A percentile compares a stretch with the other conserved stretches of the same genome.
These are phyloP conservation scores for Agelas oroides DNA, from an alignment of 37 sponge, comb jelly and placozoan species.

Conservation along the genomic window DNA sequence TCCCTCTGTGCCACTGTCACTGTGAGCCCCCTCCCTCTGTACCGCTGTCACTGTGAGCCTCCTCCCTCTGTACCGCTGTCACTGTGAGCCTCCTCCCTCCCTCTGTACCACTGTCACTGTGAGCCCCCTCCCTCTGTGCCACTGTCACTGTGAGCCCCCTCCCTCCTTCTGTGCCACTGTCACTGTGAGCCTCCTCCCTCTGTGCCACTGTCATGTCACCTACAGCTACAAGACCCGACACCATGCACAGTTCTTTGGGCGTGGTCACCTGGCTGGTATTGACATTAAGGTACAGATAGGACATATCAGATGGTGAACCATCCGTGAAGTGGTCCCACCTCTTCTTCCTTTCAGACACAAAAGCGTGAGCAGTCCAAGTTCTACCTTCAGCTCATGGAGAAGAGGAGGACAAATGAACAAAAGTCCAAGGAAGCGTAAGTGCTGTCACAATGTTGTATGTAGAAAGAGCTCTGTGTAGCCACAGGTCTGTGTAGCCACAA, in stretches of 20 bases:
- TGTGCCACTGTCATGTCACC: neutral
- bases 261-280: conserved; percentile 96
- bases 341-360: conserved; percentile 49
- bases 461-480: no score
- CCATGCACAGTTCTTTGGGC: conserved; percentile 95
- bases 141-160: no score
- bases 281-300: conserved; percentile 88
- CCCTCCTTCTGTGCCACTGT: no score
- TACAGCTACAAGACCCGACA: conserved; percentile 86
- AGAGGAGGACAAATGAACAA: conserved; percentile 91
- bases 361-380: conserved; percentile 94
- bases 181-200: neutral
- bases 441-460: neutral
- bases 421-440: conserved; percentile 82
- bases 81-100: conserved; percentile 46
- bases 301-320: neutral
- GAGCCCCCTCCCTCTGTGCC: no score
- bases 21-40: no score
- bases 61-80: neutral
- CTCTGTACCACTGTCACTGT: no score
- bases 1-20: no score
- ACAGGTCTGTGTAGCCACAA: neutral
- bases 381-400: conserved; percentile 88
- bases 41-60: no score
- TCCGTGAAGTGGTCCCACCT: neutral